Percentiles rank a stretch among this genome's conserved stretches.
Conservation (phyloP, 2,888 invertebrate genomes). For the Heliconius ismenius region DNA sequence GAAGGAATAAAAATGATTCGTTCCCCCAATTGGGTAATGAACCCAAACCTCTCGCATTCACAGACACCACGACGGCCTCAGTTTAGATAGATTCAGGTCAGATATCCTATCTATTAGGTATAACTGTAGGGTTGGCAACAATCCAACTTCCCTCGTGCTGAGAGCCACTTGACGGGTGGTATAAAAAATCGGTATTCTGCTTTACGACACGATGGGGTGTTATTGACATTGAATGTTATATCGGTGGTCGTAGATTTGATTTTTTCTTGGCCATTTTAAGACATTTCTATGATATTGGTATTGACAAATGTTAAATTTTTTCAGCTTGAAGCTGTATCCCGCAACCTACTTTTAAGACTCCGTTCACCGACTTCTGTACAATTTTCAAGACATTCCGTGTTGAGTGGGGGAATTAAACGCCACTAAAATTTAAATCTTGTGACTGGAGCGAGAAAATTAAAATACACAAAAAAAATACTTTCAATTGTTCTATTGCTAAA, state of each 20-base stretch:
- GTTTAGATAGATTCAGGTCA: conserved; percentile 26
- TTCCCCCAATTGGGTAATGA: not conserved
- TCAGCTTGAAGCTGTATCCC: too few relatives aligned
- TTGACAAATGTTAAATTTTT: too few relatives aligned
- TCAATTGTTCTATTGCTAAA: too few relatives aligned
- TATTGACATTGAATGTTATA: conserved; percentile 1
- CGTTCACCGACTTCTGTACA: too few relatives aligned
- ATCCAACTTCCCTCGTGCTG: conserved; percentile 4
- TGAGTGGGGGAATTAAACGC: not conserved
- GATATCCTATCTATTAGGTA: conserved; percentile 13
- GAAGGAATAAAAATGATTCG: not conserved
- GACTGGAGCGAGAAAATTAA: not conserved
- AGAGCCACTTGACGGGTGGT: conserved; percentile 9
- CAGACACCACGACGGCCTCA: not conserved
- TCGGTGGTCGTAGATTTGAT: conserved; percentile 1
- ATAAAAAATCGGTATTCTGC: conserved; percentile 4
- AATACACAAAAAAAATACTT: too few relatives aligned
- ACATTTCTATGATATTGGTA: not conserved
- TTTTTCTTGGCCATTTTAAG: not conserved
- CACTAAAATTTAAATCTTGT: not conserved
- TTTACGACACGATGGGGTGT: not conserved
- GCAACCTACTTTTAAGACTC: not conserved
- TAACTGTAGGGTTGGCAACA: conserved; percentile 16
- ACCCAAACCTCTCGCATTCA: not conserved
- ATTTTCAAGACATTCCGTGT: too few relatives aligned